A percentile compares a stretch with the other conserved stretches of the same genome.
phyloP scores from a whole-genome alignment of 2,797 vertebrate species.

The Helarctos malayanus region DNA sequence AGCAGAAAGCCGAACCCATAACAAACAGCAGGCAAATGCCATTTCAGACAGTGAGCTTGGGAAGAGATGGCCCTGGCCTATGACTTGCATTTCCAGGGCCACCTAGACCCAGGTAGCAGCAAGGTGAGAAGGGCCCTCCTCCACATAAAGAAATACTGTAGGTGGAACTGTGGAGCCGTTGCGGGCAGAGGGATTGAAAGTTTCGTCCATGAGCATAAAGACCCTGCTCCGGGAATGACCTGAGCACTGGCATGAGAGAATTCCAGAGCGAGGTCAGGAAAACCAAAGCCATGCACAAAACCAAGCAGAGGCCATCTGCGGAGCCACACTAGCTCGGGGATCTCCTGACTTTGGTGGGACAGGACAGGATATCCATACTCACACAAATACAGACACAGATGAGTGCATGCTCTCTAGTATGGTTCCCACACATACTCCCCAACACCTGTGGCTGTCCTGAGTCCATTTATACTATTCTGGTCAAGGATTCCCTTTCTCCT shows the following conservation, averaged over 20 bases:
- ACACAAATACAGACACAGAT: accelerated
- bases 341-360: background rate
- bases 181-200: background rate
- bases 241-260: too few species aligned
- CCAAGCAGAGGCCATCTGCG: background rate
- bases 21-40: accelerated
- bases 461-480: accelerated
- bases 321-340: background rate
- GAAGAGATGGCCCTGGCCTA: background rate
- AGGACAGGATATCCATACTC: accelerated
- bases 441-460: accelerated
- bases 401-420: accelerated
- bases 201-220: too few species aligned
- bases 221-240: background rate
- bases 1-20: background rate
- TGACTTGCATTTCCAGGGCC: too few species aligned
- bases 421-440: accelerated
- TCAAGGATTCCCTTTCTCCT: background rate
- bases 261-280: accelerated
- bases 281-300: background rate
- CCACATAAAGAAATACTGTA: accelerated
- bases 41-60: too few species aligned
- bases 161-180: accelerated
- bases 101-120: too few species aligned
- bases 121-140: background rate